Evolutionary conservation across 1,140 invertebrate species (phyloP), one percentile per base, ranked within the genome.

Genomic region (Antheraea pernyi): DNA sequence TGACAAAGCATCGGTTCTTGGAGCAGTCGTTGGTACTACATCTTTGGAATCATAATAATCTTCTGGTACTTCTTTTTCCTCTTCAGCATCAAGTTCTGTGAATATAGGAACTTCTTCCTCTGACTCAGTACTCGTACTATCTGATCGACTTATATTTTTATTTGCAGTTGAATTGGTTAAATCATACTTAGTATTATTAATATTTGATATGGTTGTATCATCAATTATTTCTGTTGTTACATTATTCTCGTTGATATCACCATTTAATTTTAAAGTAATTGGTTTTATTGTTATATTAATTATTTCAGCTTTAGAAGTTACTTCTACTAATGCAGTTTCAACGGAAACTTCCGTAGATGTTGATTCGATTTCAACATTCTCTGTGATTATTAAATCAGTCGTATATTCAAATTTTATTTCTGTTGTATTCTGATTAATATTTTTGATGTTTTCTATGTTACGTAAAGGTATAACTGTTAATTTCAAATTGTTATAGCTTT

Each of bases 11-110:
- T 92, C 89, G 30, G 83, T 87, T 62, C 83, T 90, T 4, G 90
- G 88, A 7, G 85, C 80, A 62, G 83, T 82, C 5, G 90, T 92
- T 2, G 88, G 86, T 0, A 92, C 80, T 0, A 91, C 69, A 62
- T 92, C 90, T 77, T 91, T 92, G 7, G 81, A 70, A 70, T 92
- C 90, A 60, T 92, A 92, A 61, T 92, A 92, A 83, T 92, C 90
- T 78, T 92, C 90, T 65, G 90, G 88, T 0, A 92, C 86, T 11
- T 89, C 87, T 18, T 73, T 74, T 36, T 74, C 65, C n/a, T 83
- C 81, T 74, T 86, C 87, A 73, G 80, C 70, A 69, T 92, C 88
- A 66, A 91, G 67, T 74, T 86, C 86, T 71, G 87, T 87, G 30
- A 83, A 91, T 36, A 89, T 74, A 67, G 85, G 85, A 0, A 90